A percentile compares a stretch with the other conserved stretches of the same genome.
phyloP scores from a whole-genome alignment of 2,888 invertebrate species.

The Drosophila fulvimacula region DNA sequence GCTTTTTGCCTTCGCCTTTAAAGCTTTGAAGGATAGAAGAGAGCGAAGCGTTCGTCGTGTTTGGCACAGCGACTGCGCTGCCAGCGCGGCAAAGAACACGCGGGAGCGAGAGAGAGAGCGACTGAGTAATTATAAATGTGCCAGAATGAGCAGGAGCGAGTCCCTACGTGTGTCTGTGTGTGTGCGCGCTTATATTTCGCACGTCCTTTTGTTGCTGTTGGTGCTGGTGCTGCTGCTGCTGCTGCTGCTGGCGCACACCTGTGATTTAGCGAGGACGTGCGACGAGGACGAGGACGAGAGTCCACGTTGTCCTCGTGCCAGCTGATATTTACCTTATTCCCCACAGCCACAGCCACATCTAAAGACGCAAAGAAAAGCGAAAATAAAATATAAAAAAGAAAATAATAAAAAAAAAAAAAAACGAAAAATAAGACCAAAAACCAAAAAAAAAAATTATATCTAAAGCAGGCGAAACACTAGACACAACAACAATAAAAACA shows the following conservation, averaged over 20 bases:
- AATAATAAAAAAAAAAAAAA: neutral
- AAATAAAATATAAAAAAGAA: conserved; percentile 11
- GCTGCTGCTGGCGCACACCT: conserved; percentile 61
- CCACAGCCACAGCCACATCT: conserved; percentile 31
- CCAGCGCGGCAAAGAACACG: neutral
- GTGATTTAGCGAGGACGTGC: conserved; percentile 73
- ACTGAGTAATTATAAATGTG: conserved; percentile 1
- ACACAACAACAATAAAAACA: conserved; percentile 52
- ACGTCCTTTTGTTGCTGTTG: conserved; percentile 41
- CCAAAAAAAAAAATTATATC: conserved; percentile 13
- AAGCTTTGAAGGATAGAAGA: conserved; percentile 46
- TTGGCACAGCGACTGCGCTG: conserved; percentile 57
- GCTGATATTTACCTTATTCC: conserved; percentile 76
- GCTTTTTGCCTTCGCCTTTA: neutral
- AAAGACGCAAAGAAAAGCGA: conserved; percentile 23
- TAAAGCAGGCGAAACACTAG: conserved; percentile 52
- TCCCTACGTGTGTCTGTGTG: conserved; percentile 20
- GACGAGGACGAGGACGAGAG: conserved; percentile 49
- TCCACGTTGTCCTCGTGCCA: conserved; percentile 60
- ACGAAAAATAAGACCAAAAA: conserved; percentile 6
- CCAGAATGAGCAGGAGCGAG: neutral
- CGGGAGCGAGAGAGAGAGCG: neutral
- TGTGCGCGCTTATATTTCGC: conserved; percentile 52
- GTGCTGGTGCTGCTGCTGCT: conserved; percentile 27
- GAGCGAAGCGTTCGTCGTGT: conserved; percentile 32